A percentile compares a stretch with the other conserved stretches of the same genome.
These are phyloP conservation scores for Malurus elegans DNA, from an alignment of 2,113 vertebrate genomes.

Conservation along the genomic window DNA sequence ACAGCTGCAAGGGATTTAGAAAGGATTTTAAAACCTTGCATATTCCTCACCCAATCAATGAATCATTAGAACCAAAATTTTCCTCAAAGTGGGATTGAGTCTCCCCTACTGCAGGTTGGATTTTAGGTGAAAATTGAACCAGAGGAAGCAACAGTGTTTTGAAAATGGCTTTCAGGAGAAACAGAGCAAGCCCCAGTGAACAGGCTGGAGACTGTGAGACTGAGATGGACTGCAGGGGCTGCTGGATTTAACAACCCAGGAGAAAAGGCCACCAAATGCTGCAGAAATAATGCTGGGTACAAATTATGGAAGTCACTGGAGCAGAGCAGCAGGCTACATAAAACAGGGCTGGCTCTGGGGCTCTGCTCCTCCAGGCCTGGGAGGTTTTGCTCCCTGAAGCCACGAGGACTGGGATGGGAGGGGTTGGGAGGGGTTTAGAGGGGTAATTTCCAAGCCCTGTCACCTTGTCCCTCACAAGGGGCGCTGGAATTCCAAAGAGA, in stretches of 20 bases:
- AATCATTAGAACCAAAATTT: neutral
- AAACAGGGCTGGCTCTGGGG: neutral
- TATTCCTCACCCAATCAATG: neutral
- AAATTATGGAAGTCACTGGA: neutral
- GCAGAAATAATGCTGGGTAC: neutral
- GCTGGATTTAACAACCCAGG: neutral
- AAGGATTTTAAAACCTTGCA: neutral
- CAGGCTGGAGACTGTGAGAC: neutral
- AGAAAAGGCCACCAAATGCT: neutral
- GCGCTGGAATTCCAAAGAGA: neutral
- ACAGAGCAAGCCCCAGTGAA: neutral
- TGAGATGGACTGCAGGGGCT: neutral
- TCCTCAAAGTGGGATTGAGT: neutral
- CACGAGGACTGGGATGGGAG: neutral
- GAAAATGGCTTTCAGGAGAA: neutral
- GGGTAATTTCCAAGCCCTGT: neutral
- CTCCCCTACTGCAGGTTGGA: neutral
- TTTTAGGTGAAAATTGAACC: neutral
- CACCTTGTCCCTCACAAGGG: neutral
- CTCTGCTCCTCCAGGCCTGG: neutral
- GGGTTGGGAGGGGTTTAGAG: no score
- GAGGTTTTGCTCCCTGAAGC: neutral
- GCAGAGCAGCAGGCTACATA: neutral
- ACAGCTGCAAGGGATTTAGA: neutral
- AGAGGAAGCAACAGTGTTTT: neutral